Base-by-base conservation (phyloP, 2,888 invertebrate species). In the Phymatocera aterrima region DNA sequence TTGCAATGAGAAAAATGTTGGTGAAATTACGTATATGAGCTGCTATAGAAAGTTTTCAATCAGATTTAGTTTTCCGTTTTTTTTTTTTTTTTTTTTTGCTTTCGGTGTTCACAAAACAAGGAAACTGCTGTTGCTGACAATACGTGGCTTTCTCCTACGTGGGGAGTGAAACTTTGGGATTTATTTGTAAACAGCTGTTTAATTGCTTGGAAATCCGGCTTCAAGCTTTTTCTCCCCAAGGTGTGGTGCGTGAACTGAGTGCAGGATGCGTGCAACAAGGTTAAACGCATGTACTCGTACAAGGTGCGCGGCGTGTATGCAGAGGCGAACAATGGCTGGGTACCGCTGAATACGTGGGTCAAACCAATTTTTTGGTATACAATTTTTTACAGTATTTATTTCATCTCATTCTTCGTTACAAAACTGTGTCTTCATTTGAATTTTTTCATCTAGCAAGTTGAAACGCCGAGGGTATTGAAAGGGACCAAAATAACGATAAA, bases 131-230 rank as follows among this genome's bases (percentile, higher is more conserved):
- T 40, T 34, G 10, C 61, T 34, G 78, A 61, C 46, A 74, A 60
- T 57, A 21, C n/a, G n/a, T n/a, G n/a, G 21, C 64, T 34, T 57
- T 60, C 61, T 72, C 74, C 28, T 18, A 28, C 48, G 34, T 2
- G 51, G 57, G 54, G 34, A 28, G 51, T 61, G 21, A 65, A 79
- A 75, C 77, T 79, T 77, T 77, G 5, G 40, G 54, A 79, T 79
- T 79, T 79, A 79, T 79, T 79, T 79, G 77, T 65, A 77, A 79
- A 54, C 79, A 64, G 79, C 61, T 77, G 65, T 65, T 77, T 79
- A 79, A 79, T 79, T 77, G 77, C 65, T 48, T 54, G 79, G 79
- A 79, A 79, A 79, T 79, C 79, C 64, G 37, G 77, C 24, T 34
- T 21, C 61, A 28, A 31, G 46, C 34, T 18, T 61, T 74, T 61